Conservation (phyloP, 1,140 invertebrate species). For the Cotesia vestalis region DNA sequence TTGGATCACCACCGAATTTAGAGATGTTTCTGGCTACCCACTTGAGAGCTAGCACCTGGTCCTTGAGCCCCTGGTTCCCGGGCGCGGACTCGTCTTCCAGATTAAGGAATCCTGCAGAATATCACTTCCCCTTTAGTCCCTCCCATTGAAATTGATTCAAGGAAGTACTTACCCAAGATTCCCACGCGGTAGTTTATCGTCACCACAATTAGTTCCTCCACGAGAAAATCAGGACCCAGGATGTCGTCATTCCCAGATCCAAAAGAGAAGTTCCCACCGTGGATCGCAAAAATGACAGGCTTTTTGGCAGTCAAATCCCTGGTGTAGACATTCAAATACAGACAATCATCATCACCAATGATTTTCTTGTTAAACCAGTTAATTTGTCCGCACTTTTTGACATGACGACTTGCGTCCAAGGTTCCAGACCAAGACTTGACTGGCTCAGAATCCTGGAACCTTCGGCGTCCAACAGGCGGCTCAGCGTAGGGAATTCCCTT, state of each 20-base stretch:
- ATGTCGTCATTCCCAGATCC: constrained; percentile 58
- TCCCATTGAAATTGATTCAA: background rate
- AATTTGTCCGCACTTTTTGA: constrained; percentile 64
- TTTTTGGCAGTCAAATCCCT: constrained; percentile 55
- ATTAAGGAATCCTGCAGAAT: constrained; percentile 49
- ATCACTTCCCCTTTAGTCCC: background rate
- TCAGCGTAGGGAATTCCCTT: constrained; percentile 27
- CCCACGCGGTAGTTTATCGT: constrained; percentile 70
- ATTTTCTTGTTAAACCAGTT: constrained; percentile 30
- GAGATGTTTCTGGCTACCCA: constrained; percentile 73
- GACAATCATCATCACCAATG: constrained; percentile 75
- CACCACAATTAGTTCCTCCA: constrained; percentile 68
- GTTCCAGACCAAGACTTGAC: constrained; percentile 68
- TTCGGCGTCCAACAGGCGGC: constrained; percentile 8
- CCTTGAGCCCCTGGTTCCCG: constrained; percentile 68
- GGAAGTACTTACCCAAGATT: constrained; percentile 58
- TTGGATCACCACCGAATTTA: constrained; percentile 71
- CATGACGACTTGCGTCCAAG: constrained; percentile 67
- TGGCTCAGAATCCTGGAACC: constrained; percentile 67
- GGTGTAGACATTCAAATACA: constrained; percentile 85
- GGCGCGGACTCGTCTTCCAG: constrained; percentile 44
- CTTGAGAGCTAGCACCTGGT: constrained; percentile 69
- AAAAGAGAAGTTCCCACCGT: constrained; percentile 70
- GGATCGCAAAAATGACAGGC: constrained; percentile 67
- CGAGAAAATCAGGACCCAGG: constrained; percentile 64